Conservation (phyloP, 1,140 invertebrate species). For the Zaprionus nigranus region DNA sequence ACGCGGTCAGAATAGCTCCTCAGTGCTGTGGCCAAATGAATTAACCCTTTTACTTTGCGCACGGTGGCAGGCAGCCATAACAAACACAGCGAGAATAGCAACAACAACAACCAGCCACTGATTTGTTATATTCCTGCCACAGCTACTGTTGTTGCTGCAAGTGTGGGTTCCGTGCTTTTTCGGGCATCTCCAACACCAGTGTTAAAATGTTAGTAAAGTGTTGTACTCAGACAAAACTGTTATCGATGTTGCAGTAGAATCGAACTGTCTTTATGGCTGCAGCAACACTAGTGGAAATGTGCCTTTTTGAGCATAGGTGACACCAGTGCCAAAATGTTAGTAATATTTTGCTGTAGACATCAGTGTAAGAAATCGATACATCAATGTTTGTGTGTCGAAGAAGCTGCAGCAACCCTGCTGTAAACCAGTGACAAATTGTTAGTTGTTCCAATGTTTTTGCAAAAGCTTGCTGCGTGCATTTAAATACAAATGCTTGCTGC, state of each 20-base stretch:
- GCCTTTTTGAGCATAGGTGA: neutral
- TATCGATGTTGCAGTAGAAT: neutral
- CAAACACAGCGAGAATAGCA: neutral
- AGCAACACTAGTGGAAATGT: neutral
- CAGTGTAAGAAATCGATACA: no score
- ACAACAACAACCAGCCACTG: conserved; percentile 44
- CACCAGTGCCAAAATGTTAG: neutral
- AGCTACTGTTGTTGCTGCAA: conserved; percentile 47
- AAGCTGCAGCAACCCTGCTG: neutral
- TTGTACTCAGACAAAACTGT: neutral
- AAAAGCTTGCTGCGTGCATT: conserved; percentile 31
- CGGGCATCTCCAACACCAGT: conserved; percentile 31
- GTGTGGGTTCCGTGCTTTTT: conserved; percentile 50
- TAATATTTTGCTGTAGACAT: neutral
- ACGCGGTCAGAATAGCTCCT: conserved; percentile 67
- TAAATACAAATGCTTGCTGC: conserved; percentile 69
- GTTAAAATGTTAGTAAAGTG: conserved; percentile 32
- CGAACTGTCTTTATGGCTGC: neutral
- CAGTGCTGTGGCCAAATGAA: conserved; percentile 69
- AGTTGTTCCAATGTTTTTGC: conserved; percentile 58
- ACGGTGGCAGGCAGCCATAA: conserved; percentile 37
- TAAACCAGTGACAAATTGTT: no score
- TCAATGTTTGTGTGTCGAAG: no score
- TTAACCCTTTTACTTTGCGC: conserved; percentile 81
- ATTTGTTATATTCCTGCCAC: conserved; percentile 57